Evolutionary conservation across 2,797 vertebrate species (phyloP), one percentile per base, ranked within the genome.

Genomic region (Chelidonichthys spinosus): DNA sequence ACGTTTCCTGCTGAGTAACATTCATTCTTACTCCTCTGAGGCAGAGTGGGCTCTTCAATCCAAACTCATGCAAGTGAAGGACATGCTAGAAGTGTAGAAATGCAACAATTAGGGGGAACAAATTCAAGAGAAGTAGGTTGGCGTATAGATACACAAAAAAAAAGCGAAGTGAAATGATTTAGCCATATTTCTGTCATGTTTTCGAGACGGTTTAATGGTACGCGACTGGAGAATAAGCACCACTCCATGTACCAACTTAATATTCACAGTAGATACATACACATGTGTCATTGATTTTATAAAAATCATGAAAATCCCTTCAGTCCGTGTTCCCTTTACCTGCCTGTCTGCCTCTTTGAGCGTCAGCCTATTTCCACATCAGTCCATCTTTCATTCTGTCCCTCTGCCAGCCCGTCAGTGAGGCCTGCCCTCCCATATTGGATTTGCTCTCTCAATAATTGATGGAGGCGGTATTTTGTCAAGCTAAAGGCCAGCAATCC

Each of bases 391-490:
- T 86, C 60, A 49, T 9, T 78, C 72, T 13, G 64, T 50, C 63
- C 69, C 60, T 68, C 53, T 46, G 60, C 73, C 6, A 2, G 25
- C 70, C 54, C 18, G 43, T 80, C 75, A 64, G 65, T 74, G 42
- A 3, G 32, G 36, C 72, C 79, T 64, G 93, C 81, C 82, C 89
- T 93, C 76, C 74, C 80, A 86, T 90, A 95, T 95, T 96, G 94
- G 93, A 95, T 95, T 95, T 94, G 88, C 90, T 87, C 79, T 67
- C 69, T 96, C 84, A 96, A 97, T 97, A 94, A 96, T 96, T 96
- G 91, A 97, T 93, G 74, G 87, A 84, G 93, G 93, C 95, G 95
- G 95, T 92, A 93, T 95, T 97, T 96, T 91, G 95, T 86, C 94
- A 95, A 94, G 93, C 94, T 93, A 91, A 93, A 95, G 95, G 94